Evolutionary conservation across 1,140 invertebrate genomes (phyloP).

Genomic region (Meloidogyne floridensis): DNA sequence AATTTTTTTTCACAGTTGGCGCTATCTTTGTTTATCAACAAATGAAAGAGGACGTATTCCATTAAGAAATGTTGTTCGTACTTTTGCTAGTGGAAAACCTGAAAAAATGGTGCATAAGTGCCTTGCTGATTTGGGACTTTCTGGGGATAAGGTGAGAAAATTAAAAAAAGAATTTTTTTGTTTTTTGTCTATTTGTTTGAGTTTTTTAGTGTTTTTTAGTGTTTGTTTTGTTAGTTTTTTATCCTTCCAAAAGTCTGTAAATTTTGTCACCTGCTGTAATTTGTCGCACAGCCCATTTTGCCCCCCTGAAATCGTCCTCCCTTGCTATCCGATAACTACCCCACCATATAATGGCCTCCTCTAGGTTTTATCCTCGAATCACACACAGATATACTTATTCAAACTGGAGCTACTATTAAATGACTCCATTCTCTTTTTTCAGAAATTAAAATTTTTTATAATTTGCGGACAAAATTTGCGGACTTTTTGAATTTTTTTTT

Average conservation of each 20-base stretch:
- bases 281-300: too few relatives aligned
- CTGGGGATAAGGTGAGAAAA: constrained; percentile 82
- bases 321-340: too few relatives aligned
- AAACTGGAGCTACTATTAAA: too few relatives aligned
- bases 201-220: background rate
- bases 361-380: too few relatives aligned
- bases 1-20: constrained; percentile 77
- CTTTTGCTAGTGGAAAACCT: constrained; percentile 92
- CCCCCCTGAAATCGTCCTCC: too few relatives aligned
- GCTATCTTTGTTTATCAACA: constrained; percentile 86
- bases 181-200: constrained; percentile 3
- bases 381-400: too few relatives aligned
- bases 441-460: too few relatives aligned
- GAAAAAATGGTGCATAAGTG: constrained; percentile 98
- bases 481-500: background rate
- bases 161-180: constrained; percentile 27
- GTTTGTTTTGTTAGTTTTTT: background rate
- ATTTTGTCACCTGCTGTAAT: too few relatives aligned
- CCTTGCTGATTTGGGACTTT: constrained; percentile 86
- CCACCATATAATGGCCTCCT: too few relatives aligned
- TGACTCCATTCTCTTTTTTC: too few relatives aligned
- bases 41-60: constrained; percentile 93
- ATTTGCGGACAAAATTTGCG: too few relatives aligned
- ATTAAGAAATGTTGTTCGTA: constrained; percentile 90
- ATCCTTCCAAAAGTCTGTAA: background rate